A percentile compares a stretch with the other conserved stretches of the same genome.
Conservation (phyloP, 2,113 vertebrate genomes). For the Rana temporaria region DNA sequence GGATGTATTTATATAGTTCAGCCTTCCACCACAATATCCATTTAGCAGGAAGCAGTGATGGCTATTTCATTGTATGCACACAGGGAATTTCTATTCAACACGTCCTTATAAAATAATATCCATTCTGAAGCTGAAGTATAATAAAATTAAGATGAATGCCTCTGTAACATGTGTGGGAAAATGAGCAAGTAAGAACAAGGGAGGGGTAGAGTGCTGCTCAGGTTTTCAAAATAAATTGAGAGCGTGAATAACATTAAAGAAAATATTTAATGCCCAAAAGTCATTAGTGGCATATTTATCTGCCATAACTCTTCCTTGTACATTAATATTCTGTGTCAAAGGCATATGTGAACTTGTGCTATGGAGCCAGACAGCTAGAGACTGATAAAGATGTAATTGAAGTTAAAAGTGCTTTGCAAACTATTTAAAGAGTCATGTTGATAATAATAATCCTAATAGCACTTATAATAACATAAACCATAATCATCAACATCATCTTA, state of each 20-base stretch:
- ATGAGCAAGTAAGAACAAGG: constrained; percentile 16
- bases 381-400: no score
- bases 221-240: constrained; percentile 17
- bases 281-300: constrained; percentile 6
- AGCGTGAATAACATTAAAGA: neutral
- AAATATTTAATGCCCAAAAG: neutral
- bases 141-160: constrained; percentile 30
- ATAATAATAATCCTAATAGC: no score
- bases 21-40: no score
- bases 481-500: no score
- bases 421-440: no score
- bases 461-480: no score
- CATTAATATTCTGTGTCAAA: neutral
- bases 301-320: neutral
- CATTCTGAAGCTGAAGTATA: constrained; percentile 17
- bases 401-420: no score
- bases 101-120: constrained; percentile 27
- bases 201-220: neutral
- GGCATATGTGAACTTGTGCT: neutral
- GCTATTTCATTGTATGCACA: neutral
- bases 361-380: neutral
- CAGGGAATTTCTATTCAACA: constrained; percentile 18
- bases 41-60: neutral
- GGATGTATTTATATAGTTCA: no score
- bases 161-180: constrained; percentile 6